Evolutionary conservation across 64 coral and sea anemone species (phyloP).

Genomic region (Actinia tenebrosa): DNA sequence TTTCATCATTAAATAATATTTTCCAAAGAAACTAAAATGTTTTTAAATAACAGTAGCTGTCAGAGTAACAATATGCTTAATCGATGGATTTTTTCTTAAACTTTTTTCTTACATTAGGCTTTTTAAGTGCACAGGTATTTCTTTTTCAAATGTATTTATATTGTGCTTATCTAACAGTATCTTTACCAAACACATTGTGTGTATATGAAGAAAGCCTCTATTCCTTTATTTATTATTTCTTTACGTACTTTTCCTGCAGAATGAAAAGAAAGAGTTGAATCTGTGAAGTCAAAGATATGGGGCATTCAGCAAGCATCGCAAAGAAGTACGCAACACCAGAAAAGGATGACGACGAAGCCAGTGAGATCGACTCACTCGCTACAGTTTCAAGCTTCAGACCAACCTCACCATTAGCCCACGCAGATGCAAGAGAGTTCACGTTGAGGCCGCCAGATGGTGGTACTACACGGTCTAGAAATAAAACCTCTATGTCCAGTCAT

Average conservation of each 20-base stretch:
- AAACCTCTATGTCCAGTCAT: background rate
- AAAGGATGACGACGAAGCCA: background rate
- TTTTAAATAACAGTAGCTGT: no score
- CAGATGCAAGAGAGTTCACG: slow-evolving; percentile 46
- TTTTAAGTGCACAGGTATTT: no score
- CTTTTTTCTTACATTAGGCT: no score
- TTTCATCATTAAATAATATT: background rate
- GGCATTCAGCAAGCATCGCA: slow-evolving; percentile 85
- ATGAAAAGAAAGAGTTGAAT: background rate
- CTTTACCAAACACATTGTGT: background rate
- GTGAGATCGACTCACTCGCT: slow-evolving; percentile 48
- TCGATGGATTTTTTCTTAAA: no score
- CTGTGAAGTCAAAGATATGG: slow-evolving; percentile 33
- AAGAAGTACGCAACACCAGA: background rate
- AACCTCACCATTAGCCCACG: slow-evolving; percentile 68
- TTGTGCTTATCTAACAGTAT: no score
- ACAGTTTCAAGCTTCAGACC: slow-evolving; percentile 86
- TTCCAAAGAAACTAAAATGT: no score
- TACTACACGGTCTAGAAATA: background rate
- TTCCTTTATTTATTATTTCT: background rate
- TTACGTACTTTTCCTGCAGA: background rate
- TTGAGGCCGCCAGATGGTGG: background rate
- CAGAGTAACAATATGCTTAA: no score
- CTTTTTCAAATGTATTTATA: no score
- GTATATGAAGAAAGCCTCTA: background rate